These are phyloP conservation scores for Motacilla alba DNA, from an alignment of 2,113 vertebrate species.

Conservation along the genomic window DNA sequence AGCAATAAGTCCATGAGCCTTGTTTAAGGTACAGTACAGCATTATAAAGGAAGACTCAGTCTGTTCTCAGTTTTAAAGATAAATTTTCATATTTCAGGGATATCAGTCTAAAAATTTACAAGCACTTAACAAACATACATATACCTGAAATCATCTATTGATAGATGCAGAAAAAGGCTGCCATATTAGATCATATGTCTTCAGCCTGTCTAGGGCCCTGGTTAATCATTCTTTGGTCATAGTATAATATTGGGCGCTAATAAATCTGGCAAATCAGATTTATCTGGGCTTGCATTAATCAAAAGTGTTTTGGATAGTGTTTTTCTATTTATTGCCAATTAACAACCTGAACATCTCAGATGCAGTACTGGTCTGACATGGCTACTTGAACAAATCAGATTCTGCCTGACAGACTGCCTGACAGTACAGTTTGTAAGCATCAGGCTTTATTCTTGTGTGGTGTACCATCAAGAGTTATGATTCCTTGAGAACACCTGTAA, in stretches of 20 bases:
- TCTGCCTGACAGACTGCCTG: neutral
- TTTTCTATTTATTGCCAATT: neutral
- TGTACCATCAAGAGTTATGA: neutral
- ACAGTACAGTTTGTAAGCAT: neutral
- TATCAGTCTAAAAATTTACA: neutral
- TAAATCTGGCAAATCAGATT: conserved; percentile 35
- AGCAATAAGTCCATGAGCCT: neutral
- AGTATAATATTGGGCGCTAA: conserved; percentile 12
- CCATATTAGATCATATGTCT: neutral
- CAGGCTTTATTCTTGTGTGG: neutral
- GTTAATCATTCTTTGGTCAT: conserved; percentile 7
- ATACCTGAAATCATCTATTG: neutral
- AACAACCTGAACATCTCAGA: neutral
- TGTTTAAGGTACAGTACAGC: neutral
- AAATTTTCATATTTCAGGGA: neutral
- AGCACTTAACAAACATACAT: neutral
- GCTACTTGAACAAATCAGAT: neutral
- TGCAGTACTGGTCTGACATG: neutral
- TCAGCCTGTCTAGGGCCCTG: neutral
- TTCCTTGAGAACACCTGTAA: neutral
- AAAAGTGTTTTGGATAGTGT: neutral
- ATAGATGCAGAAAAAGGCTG: neutral
- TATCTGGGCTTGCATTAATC: neutral
- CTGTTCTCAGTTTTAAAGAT: neutral
- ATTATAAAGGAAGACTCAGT: neutral